Percentiles rank a stretch among this genome's conserved stretches.
Conservation (phyloP, 1,140 invertebrate species). For the Polyergus mexicanus region DNA sequence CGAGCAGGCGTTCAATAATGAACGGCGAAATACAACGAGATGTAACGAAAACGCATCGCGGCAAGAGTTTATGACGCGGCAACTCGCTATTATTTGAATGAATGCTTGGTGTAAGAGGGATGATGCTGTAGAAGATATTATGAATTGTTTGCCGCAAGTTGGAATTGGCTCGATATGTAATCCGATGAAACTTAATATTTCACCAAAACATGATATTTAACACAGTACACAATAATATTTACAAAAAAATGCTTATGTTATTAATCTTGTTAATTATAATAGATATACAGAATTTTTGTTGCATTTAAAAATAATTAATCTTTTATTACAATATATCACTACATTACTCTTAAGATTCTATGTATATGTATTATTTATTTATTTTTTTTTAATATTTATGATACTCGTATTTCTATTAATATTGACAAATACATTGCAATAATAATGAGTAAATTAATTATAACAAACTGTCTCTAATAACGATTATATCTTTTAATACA, state of each 20-base stretch:
- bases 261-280: slow-evolving; percentile 12
- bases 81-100: slow-evolving; percentile 56
- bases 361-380: not conserved
- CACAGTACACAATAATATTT: not conserved
- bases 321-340: not conserved
- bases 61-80: slow-evolving; percentile 47
- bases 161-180: not conserved
- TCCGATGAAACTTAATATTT: slow-evolving; percentile 14
- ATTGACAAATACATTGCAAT: not conserved
- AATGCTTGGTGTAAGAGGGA: slow-evolving; percentile 34
- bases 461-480: not conserved
- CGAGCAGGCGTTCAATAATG: slow-evolving; percentile 10
- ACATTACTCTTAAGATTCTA: not conserved
- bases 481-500: not conserved
- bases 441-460: slow-evolving; percentile 9
- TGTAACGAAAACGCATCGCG: slow-evolving; percentile 33
- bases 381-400: not conserved
- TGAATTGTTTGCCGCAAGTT: slow-evolving; percentile 16
- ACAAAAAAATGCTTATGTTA: not conserved
- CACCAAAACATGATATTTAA: not conserved
- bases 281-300: not conserved
- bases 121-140: slow-evolving; percentile 24
- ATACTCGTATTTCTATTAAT: not conserved
- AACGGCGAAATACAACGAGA: slow-evolving; percentile 37
- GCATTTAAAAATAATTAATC: not conserved